Base-by-base conservation (phyloP, 37 sponge, comb jelly and placozoan species). In the Aphrocallistes beatrix region DNA sequence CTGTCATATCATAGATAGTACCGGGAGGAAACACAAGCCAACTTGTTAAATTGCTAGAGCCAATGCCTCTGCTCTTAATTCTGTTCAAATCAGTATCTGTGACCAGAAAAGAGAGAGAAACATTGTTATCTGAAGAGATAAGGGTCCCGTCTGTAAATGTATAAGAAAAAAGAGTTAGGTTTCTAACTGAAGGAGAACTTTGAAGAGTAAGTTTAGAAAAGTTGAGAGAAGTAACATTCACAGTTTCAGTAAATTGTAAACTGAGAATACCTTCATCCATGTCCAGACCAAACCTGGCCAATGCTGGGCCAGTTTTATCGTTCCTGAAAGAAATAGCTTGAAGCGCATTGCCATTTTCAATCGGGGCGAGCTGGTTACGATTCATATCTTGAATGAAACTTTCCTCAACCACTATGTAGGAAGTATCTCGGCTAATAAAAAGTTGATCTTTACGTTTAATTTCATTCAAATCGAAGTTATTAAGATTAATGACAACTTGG, bases 211-310 rank as follows among this genome's bases (percentile, higher is more conserved):
- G 38, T 1, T 81, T 36, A 17, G 84, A 47, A 0, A 92, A 37
- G 21, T 85, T 51, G 32, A 95, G 51, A 0, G 91, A 87, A 23
- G 89, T 86, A 16, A 91, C 86, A 83, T 95, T 92, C 38, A 95
- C 88, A 34, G 96, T 95, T 48, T 95, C 96, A 84, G 91, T 90
- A 87, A 95, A 95, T 30, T 86, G 85, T 16, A 95, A 85, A 10
- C 37, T 88, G 0, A 95, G 39, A 0, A 19, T 50, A 10, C 92
- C 93, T 42, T 45, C 86, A 83, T 95, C 85, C 90, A 93, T 91
- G 84, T 95, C 92, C 60, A 95, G 90, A 36, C 60, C 81, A 84
- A 87, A 93, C 3, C 34, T 49, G 13, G 51, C 37, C n/a, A 95
- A 88, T 36, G 50, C 81, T 28, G 96, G 92, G 87, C 89, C 89